Base-by-base conservation (phyloP, 1,140 invertebrate species). In the Lepidurus arcticus region DNA sequence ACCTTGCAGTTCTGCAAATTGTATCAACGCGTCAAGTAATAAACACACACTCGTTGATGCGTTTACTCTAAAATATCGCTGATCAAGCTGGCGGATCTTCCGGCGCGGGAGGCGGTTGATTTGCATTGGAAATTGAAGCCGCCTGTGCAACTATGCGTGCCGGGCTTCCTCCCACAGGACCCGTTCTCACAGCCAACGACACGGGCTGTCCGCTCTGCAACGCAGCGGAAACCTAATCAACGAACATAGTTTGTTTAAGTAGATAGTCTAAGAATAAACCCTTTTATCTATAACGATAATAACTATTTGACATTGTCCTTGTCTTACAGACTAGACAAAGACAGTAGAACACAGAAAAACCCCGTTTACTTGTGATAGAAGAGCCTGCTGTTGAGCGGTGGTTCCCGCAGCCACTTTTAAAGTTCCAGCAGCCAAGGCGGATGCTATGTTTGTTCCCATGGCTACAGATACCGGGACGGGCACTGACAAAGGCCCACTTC, bases 291-390 rank as follows among this genome's bases (percentile, higher is more conserved):
- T 4, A 34, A 4, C 3, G 34, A 34, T 34, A 34, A 34, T 34
- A 34, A 34, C 34, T 4, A 34, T 4, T 34, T 34, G 34, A 4
- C 34, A 34, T 34, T 34, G 34, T 34, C 26, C 1, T 34, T 34
- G 26, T 34, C 34, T 34, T 34, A 4, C 3, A 34, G 34, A 34
- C 3, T 34, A 34, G 34, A 34, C 34, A 34, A 34, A 34, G 34
- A 34, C 34, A 34, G 34, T 34, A 2, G 34, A 0, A 34, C 34
- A 34, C 34, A 34, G 34, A 34, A 34, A 34, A 34, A 3, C 34
- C 34, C 34, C 8, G 5, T 44, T 73, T 77, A 84, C 83, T 82
- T 84, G 83, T 47, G 83, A 82, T 13, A 84, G 74, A n/a, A 84
- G 76, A 34, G 84, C 83, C 77, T 84, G 82, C 53, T 82, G 81